Conservation (phyloP, 2,797 vertebrate genomes). For the Sparus aurata region DNA sequence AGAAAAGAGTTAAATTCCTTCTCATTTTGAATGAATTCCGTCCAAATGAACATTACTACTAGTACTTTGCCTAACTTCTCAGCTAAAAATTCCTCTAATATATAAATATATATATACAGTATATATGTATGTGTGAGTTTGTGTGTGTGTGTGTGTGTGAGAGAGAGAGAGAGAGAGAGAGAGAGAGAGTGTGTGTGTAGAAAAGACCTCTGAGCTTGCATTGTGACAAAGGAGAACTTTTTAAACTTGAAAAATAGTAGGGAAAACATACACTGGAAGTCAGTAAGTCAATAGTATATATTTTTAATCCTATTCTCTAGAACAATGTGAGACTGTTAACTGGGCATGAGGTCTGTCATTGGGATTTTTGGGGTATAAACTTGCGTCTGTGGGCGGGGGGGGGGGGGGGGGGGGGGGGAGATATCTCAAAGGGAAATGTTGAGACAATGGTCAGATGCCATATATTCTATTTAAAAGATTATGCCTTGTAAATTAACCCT, state of each 20-base stretch:
- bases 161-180: constrained; percentile 15
- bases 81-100: constrained; percentile 72
- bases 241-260: constrained; percentile 79
- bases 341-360: constrained; percentile 67
- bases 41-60: constrained; percentile 72
- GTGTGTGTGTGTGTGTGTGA: constrained; percentile 27
- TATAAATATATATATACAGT: constrained; percentile 58
- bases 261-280: constrained; percentile 84
- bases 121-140: constrained; percentile 35
- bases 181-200: constrained; percentile 39
- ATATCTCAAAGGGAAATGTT: constrained; percentile 64
- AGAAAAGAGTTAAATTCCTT: constrained; percentile 63
- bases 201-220: constrained; percentile 75
- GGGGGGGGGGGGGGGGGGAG: constrained; percentile 41
- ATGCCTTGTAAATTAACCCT: constrained; percentile 80
- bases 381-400: constrained; percentile 42
- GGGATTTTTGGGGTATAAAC: constrained; percentile 54
- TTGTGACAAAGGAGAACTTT: constrained; percentile 73
- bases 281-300: constrained; percentile 84
- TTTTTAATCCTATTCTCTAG: constrained; percentile 84
- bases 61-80: constrained; percentile 74
- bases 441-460: constrained; percentile 72
- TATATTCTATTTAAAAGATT: constrained; percentile 76
- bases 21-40: constrained; percentile 71
- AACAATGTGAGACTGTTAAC: constrained; percentile 83